Evolutionary conservation across 2,888 invertebrate genomes (phyloP).

Genomic region (Anagyrus pseudococci): DNA sequence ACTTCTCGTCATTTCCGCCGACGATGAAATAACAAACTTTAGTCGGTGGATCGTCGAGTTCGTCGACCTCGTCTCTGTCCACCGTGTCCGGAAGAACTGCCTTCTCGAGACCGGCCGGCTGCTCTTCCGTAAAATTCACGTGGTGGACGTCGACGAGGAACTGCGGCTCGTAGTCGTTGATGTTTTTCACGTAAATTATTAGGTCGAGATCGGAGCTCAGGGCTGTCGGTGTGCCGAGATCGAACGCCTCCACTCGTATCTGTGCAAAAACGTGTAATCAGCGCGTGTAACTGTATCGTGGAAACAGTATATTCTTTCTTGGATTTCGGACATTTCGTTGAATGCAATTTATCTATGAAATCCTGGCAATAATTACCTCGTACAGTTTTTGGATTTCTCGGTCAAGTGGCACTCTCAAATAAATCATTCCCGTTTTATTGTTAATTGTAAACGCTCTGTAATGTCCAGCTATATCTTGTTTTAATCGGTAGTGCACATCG

Average conservation of each 20-base stretch:
- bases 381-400: slow-evolving; percentile 86
- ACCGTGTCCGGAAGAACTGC: slow-evolving; percentile 80
- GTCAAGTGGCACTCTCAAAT: slow-evolving; percentile 75
- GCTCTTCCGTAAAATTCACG: slow-evolving; percentile 75
- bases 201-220: slow-evolving; percentile 87
- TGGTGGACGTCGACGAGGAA: slow-evolving; percentile 76
- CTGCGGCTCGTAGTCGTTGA: slow-evolving; percentile 88
- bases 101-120: slow-evolving; percentile 70
- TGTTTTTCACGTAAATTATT: slow-evolving; percentile 85
- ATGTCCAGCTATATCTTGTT: slow-evolving; percentile 81
- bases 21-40: slow-evolving; percentile 93
- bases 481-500: slow-evolving; percentile 83
- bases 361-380: slow-evolving; percentile 75
- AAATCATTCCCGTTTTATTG: slow-evolving; percentile 78
- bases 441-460: slow-evolving; percentile 85
- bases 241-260: slow-evolving; percentile 90
- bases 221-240: slow-evolving; percentile 85
- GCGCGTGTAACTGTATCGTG: not conserved
- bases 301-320: no score
- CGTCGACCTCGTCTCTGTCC: slow-evolving; percentile 85
- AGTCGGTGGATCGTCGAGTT: slow-evolving; percentile 79
- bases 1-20: slow-evolving; percentile 78
- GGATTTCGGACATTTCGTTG: no score
- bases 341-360: no score
- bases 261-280: slow-evolving; percentile 54